Base-by-base conservation (phyloP, 2,797 vertebrate species). In the Cyprinodon diabolis region DNA sequence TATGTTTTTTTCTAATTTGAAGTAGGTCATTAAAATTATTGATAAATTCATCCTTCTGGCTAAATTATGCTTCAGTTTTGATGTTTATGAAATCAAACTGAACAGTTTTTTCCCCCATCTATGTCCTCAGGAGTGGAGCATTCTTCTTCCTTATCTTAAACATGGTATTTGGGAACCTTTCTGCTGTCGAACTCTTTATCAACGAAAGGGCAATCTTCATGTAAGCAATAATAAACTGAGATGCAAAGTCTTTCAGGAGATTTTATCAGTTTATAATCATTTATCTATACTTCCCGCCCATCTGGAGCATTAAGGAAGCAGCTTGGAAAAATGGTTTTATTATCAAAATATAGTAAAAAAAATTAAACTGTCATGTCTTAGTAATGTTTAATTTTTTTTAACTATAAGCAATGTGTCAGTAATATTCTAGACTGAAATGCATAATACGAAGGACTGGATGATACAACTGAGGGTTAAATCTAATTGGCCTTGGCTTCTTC, bases 151-250 rank as follows among this genome's bases (percentile, higher is more conserved):
- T 94, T 49, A 92, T 94, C 80, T 95, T 96, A 84, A 96, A 95
- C 91, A 95, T 95, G 93, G 94, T 96, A 65, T 96, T 96, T 90
- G 94, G 90, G 23, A 96, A 96, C 87, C 92, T 96, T 65, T 96
- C 95, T 3, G 95, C 95, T 1, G 94, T 96, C 69, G 95, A 93
- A 68, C 89, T 95, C 85, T 95, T 95, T 80, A 92, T 91, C 71
- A 90, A 90, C 2, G 93, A 94, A 76, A 90, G 92, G 65, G 91
- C 88, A 0, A 89, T 94, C 67, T 90, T 94, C 71, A 83, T 92
- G 92, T 95, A 83, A 92, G 93, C 51, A 43, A 62, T 6, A 63
- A 48, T 72, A 25, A 15, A 62, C 78, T 25, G 15, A 48, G 45
- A 51, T 78, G 30, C 68, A 4, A 51, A 47, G 43, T 55, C 30